Percentiles rank a stretch among this genome's conserved stretches.
Conservation (phyloP, 2,797 vertebrate genomes). For the Alca torda region DNA sequence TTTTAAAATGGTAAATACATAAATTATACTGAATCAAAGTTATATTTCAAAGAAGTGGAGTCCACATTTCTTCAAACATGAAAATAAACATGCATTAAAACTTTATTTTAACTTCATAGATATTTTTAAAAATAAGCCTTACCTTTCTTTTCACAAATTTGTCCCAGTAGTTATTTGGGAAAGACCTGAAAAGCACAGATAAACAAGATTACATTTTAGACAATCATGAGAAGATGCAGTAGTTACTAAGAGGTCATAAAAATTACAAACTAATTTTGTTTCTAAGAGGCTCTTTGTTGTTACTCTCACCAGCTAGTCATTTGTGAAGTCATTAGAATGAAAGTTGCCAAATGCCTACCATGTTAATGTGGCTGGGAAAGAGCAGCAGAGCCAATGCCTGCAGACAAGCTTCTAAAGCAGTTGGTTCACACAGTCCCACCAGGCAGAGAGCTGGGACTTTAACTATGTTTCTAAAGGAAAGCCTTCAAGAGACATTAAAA, state of each 20-base stretch:
- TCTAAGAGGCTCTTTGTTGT: background rate
- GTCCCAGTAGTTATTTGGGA: slow-evolving; percentile 98
- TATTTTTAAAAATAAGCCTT: background rate
- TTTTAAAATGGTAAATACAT: background rate
- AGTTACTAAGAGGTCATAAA: background rate
- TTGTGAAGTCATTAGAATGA: background rate
- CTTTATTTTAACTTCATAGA: background rate
- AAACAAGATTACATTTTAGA: background rate
- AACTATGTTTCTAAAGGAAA: background rate
- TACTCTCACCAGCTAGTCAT: background rate
- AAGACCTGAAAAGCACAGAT: slow-evolving; percentile 83
- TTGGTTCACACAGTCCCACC: background rate
- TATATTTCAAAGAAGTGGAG: background rate
- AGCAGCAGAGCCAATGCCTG: background rate
- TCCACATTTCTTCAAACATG: background rate
- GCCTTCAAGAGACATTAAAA: background rate
- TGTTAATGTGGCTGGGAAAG: background rate
- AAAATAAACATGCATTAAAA: background rate
- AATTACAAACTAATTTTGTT: background rate
- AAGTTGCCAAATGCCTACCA: background rate
- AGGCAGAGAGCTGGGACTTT: background rate
- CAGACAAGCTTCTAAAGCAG: background rate
- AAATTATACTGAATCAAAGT: background rate
- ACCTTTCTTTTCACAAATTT: slow-evolving; percentile 99
- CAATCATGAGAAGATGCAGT: background rate